Evolutionary conservation across 2,888 invertebrate species (phyloP).

Genomic region (Maniola hyperantus): DNA sequence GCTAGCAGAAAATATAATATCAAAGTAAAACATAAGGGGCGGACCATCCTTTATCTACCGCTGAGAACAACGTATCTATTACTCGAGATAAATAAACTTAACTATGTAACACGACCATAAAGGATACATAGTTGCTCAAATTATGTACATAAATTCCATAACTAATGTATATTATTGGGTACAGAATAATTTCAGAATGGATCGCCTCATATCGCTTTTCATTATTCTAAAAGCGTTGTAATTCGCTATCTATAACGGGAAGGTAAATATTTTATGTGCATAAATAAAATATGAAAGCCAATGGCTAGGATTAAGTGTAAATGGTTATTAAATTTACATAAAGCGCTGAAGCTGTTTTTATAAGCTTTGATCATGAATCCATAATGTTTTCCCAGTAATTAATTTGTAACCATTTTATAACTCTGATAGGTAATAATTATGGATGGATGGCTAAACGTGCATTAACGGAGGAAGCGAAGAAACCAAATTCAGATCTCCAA

Average conservation of each 20-base stretch:
- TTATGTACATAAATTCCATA: constrained; percentile 36
- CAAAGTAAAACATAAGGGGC: no score
- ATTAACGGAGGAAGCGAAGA: no score
- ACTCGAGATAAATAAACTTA: background rate
- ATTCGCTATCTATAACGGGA: constrained; percentile 36
- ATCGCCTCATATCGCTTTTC: constrained; percentile 35
- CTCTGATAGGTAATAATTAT: no score
- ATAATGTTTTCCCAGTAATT: background rate
- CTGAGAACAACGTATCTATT: background rate
- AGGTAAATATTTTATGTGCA: constrained; percentile 43
- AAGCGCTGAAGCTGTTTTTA: background rate
- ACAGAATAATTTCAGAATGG: constrained; percentile 29
- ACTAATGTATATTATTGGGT: constrained; percentile 29
- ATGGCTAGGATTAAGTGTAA: constrained; percentile 27
- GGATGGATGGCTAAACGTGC: no score
- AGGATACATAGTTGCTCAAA: background rate
- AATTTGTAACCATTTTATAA: background rate
- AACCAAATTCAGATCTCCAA: no score
- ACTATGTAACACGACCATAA: background rate
- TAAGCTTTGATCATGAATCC: background rate
- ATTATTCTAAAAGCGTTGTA: constrained; percentile 44
- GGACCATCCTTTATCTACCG: no score
- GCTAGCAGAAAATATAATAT: no score
- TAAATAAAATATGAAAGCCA: constrained; percentile 38
- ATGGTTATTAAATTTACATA: constrained; percentile 18